These are phyloP conservation scores for Centrocercus urophasianus DNA, from an alignment of 2,113 vertebrate species.

Conservation along the genomic window DNA sequence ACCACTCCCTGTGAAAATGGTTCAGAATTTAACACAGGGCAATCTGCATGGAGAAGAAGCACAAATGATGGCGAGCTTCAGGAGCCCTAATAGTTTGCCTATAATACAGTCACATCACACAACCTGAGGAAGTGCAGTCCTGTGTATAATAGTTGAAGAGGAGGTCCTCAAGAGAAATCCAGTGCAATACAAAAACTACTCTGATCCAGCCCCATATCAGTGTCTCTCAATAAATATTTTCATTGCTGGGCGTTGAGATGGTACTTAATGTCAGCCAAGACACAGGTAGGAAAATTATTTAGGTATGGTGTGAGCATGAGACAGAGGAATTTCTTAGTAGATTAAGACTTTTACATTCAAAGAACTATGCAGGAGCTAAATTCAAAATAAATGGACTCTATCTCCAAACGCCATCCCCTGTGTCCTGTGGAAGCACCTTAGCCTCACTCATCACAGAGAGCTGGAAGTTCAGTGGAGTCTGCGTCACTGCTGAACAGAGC, in stretches of 20 bases:
- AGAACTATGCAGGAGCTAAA: neutral
- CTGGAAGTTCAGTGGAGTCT: neutral
- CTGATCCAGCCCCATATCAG: neutral
- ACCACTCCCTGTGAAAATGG: neutral
- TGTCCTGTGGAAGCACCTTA: neutral
- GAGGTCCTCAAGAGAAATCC: neutral
- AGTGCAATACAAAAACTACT: neutral
- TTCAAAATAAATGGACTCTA: neutral
- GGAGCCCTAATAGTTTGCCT: neutral
- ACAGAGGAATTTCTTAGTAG: neutral
- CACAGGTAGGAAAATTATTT: neutral
- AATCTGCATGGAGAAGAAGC: neutral
- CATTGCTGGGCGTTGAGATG: neutral
- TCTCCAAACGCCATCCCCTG: neutral
- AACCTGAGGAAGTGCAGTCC: neutral
- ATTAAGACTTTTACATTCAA: neutral
- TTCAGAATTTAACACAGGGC: neutral
- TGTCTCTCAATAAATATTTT: neutral
- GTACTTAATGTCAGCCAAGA: neutral
- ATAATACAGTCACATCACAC: neutral
- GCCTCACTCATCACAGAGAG: neutral
- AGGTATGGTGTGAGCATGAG: neutral
- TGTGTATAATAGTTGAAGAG: neutral
- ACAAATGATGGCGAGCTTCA: neutral
- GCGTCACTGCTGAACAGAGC: neutral